Evolutionary conservation across 2,888 invertebrate genomes (phyloP), one percentile per base, ranked within the genome.

Genomic region (Octonoba sinensis): DNA sequence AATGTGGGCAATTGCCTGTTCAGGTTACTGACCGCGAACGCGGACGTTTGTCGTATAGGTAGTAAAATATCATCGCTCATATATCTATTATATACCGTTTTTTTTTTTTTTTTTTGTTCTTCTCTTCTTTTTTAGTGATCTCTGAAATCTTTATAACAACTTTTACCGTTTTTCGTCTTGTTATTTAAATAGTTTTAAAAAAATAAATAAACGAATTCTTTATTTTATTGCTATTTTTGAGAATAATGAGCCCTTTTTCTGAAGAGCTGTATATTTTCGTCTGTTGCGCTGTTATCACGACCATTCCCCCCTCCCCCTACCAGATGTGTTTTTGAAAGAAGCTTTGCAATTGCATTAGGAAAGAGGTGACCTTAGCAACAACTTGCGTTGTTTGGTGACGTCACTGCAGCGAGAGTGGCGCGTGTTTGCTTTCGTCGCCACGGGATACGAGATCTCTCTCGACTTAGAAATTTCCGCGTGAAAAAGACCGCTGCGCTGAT

Each of bases 291-390:
- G 36, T 36, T 36, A 36, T 36, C 36, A 36, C 36, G 36, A 36
- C 6, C 11, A 27, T 1, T 11, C 8, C 36, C 36, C 36, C 36
- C 36, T 11, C 36, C 36, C 36, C 36, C 1, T 3, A 11, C 36
- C 36, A 6, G 8, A 36, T n/a, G 16, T 60, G 18, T 57, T 27
- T 56, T 47, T 44, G 57, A 36, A 24, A 71, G 71, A 78, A 78
- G 78, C 78, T 59, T 66, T 60, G 72, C 79, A 67, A 79, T 73
- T 79, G 79, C 71, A 59, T 59, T 54, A 67, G 59, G 56, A 81
- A 81, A 69, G 73, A 81, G 79, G 79, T 81, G 79, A 81, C 79
- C 79, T 81, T 81, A 81, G 79, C 72, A 81, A 81, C 79, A 69
- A 73, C 79, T 81, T 81, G 73, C 71, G 77, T 77, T 71, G 56